Evolutionary conservation across 30 jellyfish, hydroid and myxozoan species (phyloP).

Genomic region (Chironex yamaguchii): DNA sequence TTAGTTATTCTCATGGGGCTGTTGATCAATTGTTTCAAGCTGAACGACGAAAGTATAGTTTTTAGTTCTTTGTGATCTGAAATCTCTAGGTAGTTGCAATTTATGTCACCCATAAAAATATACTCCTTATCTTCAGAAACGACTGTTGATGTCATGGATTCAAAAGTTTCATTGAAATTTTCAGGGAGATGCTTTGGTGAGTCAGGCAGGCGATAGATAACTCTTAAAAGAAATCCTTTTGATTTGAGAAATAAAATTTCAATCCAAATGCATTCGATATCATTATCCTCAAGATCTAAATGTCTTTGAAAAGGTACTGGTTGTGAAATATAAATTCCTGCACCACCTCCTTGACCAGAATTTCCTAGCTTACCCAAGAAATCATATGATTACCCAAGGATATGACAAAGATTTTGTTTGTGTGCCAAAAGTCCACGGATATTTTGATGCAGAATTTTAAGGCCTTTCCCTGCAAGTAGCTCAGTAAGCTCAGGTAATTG

Average conservation of each 20-base stretch:
- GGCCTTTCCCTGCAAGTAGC: conserved; percentile 60
- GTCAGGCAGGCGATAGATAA: conserved; percentile 63
- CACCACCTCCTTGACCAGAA: conserved; percentile 24
- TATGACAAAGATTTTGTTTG: conserved; percentile 40
- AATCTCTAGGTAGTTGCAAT: background rate
- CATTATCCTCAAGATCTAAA: conserved; percentile 55
- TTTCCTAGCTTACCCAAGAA: conserved; percentile 29
- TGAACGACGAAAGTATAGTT: background rate
- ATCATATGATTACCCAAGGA: conserved; percentile 42
- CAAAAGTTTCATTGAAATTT: conserved; percentile 22
- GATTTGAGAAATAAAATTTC: conserved; percentile 41
- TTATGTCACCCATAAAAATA: background rate
- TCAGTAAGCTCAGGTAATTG: conserved; percentile 50
- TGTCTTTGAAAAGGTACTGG: conserved; percentile 58
- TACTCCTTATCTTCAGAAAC: background rate
- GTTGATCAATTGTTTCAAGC: conserved; percentile 55
- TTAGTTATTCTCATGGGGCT: conserved; percentile 55
- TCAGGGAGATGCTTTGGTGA: conserved; percentile 54
- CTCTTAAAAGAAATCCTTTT: conserved; percentile 41
- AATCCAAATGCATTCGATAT: conserved; percentile 54
- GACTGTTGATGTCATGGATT: background rate
- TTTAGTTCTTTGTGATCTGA: background rate
- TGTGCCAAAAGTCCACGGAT: conserved; percentile 48
- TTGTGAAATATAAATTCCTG: conserved; percentile 38
- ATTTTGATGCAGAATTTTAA: conserved; percentile 66